Conservation (phyloP, 2,797 vertebrate species). For the Gambusia yucatana region DNA sequence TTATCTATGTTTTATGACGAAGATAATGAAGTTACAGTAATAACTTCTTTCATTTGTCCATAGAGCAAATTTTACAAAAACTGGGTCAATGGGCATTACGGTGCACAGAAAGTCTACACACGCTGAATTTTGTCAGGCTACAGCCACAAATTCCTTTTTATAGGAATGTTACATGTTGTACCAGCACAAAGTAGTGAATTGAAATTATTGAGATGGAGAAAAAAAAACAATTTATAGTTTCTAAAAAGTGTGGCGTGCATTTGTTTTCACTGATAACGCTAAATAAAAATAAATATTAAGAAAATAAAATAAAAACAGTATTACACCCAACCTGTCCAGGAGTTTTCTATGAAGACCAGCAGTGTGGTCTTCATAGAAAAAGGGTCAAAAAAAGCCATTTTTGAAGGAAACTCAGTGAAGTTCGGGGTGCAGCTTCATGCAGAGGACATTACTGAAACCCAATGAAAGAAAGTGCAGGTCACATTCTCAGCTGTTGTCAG, state of each 20-base stretch:
- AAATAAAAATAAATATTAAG: neutral
- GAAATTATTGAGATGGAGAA: neutral
- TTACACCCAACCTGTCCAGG: neutral
- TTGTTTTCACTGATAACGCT: neutral
- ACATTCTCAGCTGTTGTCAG: neutral
- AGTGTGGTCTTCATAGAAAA: too few species aligned
- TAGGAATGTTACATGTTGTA: neutral
- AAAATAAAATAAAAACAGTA: neutral
- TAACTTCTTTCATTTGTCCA: neutral
- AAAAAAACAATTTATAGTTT: neutral
- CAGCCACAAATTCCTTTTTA: neutral
- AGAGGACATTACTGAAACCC: too few species aligned
- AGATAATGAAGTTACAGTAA: neutral
- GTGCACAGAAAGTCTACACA: neutral
- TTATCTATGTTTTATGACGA: neutral
- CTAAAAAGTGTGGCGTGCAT: neutral
- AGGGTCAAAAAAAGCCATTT: too few species aligned
- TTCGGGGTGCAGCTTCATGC: neutral
- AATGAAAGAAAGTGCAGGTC: neutral
- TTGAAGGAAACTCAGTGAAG: neutral
- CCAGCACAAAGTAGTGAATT: neutral
- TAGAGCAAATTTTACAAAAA: neutral
- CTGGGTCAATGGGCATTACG: neutral
- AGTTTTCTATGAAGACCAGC: neutral
- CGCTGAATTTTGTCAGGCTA: neutral